A percentile compares a stretch with the other conserved stretches of the same genome.
Evolutionary conservation across 2,888 invertebrate species (phyloP).

Genomic region (Oeneis ivallda): DNA sequence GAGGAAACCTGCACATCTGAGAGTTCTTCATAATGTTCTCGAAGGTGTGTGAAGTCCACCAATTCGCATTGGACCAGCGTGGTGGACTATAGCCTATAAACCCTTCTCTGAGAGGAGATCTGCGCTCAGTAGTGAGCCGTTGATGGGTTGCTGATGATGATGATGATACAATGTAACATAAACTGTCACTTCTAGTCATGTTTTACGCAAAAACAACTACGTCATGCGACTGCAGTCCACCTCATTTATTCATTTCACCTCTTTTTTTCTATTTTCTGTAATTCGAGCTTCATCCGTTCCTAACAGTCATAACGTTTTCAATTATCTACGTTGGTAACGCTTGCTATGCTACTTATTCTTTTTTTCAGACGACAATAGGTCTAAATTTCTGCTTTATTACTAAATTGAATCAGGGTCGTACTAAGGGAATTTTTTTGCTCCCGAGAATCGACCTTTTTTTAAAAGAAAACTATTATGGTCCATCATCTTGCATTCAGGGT

Average conservation of each 20-base stretch:
- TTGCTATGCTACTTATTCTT: not conserved
- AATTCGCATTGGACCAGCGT: no score
- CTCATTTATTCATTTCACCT: slow-evolving; percentile 15
- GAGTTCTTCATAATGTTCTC: no score
- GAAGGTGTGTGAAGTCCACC: no score
- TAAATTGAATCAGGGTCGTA: slow-evolving; percentile 1
- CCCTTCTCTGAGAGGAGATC: no score
- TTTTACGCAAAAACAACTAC: slow-evolving; percentile 19
- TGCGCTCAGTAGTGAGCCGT: no score
- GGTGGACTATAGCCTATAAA: no score
- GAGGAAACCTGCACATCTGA: no score
- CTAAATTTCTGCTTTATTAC: not conserved
- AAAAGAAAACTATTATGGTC: slow-evolving; percentile 12
- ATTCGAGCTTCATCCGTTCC: slow-evolving; percentile 9
- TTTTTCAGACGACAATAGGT: slow-evolving; percentile 1
- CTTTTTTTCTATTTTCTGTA: slow-evolving; percentile 17
- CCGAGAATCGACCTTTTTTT: slow-evolving; percentile 15
- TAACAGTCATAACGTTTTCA: not conserved
- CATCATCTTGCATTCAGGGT: slow-evolving; percentile 15
- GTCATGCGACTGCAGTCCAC: slow-evolving; percentile 19
- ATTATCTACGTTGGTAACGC: not conserved
- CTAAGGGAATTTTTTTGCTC: not conserved
- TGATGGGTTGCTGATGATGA: no score
- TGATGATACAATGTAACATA: no score
- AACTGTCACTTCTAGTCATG: slow-evolving; percentile 41